Evolutionary conservation across 2,113 vertebrate genomes (phyloP), one percentile per base, ranked within the genome.

Genomic region (Eidolon helvum): DNA sequence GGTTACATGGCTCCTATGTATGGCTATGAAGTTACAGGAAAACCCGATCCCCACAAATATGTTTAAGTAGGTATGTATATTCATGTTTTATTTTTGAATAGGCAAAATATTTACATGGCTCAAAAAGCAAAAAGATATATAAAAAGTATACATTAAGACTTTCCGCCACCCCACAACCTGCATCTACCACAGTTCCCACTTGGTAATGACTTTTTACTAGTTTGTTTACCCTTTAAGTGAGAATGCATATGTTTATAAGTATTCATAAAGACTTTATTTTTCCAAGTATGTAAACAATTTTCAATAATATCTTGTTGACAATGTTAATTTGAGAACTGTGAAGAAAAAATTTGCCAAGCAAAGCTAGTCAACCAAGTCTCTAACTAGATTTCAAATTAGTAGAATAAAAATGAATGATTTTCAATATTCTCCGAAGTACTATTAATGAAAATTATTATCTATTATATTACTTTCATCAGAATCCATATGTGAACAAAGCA

Each of bases 321-420:
- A 95, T 87, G 55, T 65, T 94, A 92, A 96, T 85, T 68, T 96
- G 77, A 91, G 48, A 50, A 71, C 40, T 89, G 11, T 90, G 30
- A 94, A 94, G 38, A 66, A 97, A 91, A 8, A 93, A 92, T n/a
- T n/a, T 89, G 40, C 30, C 48, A 96, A 95, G 50, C 45, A 92
- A 95, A 94, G 48, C 45, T 72, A 83, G 68, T 80, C 89, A 91
- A 94, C 33, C 55, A 84, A 95, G 35, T 59, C n/a, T 89, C 59
- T 87, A 82, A 77, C 7, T 84, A 71, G n/a, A 95, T 91, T 97
- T 96, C 38, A 91, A 96, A 84, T 83, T 86, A 89, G 89, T 1
- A 89, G 35, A 94, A 79, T 79, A 88, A 93, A 96, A 97, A 93
- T 89, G 19, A 90, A 61, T 85, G 63, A 87, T 79, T 96, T 90